Evolutionary conservation across 2,113 vertebrate species (phyloP), one percentile per base, ranked within the genome.

Genomic region (Alligator sinensis): DNA sequence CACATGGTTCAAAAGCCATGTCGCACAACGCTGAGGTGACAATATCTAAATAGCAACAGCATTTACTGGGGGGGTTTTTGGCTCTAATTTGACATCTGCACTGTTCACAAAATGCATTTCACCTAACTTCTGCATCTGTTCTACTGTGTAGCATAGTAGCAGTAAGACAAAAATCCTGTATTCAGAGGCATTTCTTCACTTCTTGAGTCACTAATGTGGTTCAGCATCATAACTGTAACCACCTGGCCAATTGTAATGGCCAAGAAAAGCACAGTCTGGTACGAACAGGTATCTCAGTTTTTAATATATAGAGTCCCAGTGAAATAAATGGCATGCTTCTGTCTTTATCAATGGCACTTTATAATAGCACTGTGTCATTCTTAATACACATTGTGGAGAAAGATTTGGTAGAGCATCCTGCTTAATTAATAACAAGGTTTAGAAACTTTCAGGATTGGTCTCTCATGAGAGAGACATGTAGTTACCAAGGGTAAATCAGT

Each of bases 211-310:
- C 80, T 70, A 62, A 77, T 58, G 11, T 34, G 89, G 30, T 80
- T 87, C 82, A 61, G 28, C 80, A 74, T 81, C 38, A 87, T 13
- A 91, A 15, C 64, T 82, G 62, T 86, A 89, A 92, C 38, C 61
- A 58, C 55, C 54, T 87, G 18, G 34, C 57, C 25, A 59, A 2
- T 70, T 77, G 61, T 59, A 68, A 25, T 47, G 83, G 75, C 89
- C 70, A 84, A 88, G 87, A 62, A 91, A 70, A 92, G 27, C 38
- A 58, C 30, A n/a, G 57, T 70, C 62, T 62, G 13, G 22, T 38
- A 38, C 38, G 4, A 38, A 38, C n/a, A 1, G 21, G 21, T 83
- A 77, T 47, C 62, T 72, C 66, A 85, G 47, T 18, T 81, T 77
- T 80, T 92, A 79, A 68, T 28, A 22, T 0, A 7, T 11, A 15